A percentile compares a stretch with the other conserved stretches of the same genome.
Evolutionary conservation across 1,140 invertebrate species (phyloP).

Genomic region (Polyergus mexicanus): DNA sequence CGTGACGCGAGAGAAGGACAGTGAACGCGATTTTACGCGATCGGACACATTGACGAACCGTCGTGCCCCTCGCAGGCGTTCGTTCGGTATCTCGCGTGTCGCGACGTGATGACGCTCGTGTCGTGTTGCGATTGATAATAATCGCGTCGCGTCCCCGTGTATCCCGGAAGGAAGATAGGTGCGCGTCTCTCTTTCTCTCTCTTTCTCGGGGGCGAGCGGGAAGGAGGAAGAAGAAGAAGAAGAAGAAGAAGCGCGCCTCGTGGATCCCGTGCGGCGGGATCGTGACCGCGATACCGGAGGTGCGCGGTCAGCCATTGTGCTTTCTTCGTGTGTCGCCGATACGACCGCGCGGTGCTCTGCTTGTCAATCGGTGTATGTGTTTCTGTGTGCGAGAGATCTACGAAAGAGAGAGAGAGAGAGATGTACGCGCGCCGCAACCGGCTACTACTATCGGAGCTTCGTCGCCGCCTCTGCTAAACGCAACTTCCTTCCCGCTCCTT

Average conservation of each 20-base stretch:
- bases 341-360: slow-evolving; percentile 64
- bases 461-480: neutral
- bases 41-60: slow-evolving; percentile 54
- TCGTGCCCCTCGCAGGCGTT: neutral
- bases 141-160: slow-evolving; percentile 9
- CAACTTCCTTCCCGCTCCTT: neutral
- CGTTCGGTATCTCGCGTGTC: neutral
- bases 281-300: slow-evolving; percentile 67
- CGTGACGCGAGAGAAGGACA: slow-evolving; percentile 57
- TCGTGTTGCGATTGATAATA: neutral
- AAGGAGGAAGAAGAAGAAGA: neutral
- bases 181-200: slow-evolving; percentile 18
- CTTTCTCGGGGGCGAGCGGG: neutral
- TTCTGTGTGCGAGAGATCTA: slow-evolving; percentile 47
- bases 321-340: slow-evolving; percentile 68
- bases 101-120: neutral
- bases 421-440: slow-evolving; percentile 15
- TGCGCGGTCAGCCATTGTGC: slow-evolving; percentile 73
- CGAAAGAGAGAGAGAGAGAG: neutral
- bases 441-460: neutral
- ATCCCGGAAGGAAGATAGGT: slow-evolving; percentile 29
- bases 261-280: slow-evolving; percentile 40
- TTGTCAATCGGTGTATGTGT: slow-evolving; percentile 45
- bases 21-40: slow-evolving; percentile 53
- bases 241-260: slow-evolving; percentile 40